These are phyloP conservation scores for Thunnus maccoyii DNA, from an alignment of 2,113 vertebrate species.

Conservation along the genomic window DNA sequence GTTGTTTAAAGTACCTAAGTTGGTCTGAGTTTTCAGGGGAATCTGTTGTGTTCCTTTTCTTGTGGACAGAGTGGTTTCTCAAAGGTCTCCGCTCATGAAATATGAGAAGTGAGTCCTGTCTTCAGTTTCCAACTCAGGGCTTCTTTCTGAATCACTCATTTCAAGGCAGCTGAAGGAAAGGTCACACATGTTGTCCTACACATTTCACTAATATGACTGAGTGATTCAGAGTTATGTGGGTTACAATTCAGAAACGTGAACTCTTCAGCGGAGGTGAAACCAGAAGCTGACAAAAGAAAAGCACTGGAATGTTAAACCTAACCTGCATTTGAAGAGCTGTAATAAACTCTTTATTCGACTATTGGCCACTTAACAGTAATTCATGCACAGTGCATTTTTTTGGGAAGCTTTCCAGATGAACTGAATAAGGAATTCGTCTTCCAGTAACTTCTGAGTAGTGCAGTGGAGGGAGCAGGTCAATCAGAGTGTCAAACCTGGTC, in stretches of 20 bases:
- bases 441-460: not conserved
- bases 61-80: slow-evolving; percentile 38
- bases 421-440: slow-evolving; percentile 40
- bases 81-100: slow-evolving; percentile 69
- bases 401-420: slow-evolving; percentile 44
- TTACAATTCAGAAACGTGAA: slow-evolving; percentile 13
- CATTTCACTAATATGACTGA: slow-evolving; percentile 56
- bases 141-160: slow-evolving; percentile 65
- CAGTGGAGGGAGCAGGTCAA: slow-evolving; percentile 48
- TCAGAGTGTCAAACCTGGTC: slow-evolving; percentile 59
- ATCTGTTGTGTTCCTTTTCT: slow-evolving; percentile 25
- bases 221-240: slow-evolving; percentile 42
- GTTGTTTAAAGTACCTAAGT: slow-evolving; percentile 18
- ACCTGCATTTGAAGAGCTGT: slow-evolving; percentile 8
- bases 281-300: slow-evolving; percentile 19
- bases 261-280: slow-evolving; percentile 18
- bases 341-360: slow-evolving; percentile 15
- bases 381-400: not conserved
- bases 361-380: slow-evolving; percentile 37
- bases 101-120: slow-evolving; percentile 57
- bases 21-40: slow-evolving; percentile 23
- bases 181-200: slow-evolving; percentile 68
- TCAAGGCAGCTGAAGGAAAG: slow-evolving; percentile 69
- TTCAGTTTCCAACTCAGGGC: slow-evolving; percentile 63
- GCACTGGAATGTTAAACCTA: not conserved